A percentile compares a stretch with the other conserved stretches of the same genome.
Evolutionary conservation across 2,113 vertebrate species (phyloP).

Genomic region (Montifringilla adamsi): DNA sequence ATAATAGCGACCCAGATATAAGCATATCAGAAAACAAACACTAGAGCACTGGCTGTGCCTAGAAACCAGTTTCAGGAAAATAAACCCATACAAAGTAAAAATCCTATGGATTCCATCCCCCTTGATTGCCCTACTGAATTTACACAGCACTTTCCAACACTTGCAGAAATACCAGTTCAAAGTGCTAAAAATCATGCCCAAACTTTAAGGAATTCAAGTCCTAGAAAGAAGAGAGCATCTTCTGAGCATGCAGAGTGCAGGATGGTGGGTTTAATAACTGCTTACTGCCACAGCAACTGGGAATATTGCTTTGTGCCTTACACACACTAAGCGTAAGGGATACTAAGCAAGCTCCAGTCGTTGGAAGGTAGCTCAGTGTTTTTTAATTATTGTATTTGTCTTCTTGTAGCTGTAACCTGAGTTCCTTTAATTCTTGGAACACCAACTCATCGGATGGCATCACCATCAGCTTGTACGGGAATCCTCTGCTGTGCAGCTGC

Average conservation of each 20-base stretch:
- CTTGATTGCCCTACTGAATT: background rate
- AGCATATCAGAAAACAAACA: background rate
- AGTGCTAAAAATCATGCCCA: background rate
- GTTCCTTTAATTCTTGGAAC: constrained; percentile 69
- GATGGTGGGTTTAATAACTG: background rate
- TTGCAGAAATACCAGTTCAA: background rate
- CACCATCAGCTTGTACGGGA: constrained; percentile 63
- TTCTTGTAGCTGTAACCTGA: constrained; percentile 76
- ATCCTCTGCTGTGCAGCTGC: constrained; percentile 74
- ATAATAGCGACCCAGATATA: background rate
- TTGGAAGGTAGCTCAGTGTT: background rate
- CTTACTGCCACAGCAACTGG: background rate
- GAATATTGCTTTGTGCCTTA: background rate
- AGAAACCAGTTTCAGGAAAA: background rate
- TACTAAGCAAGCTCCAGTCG: background rate
- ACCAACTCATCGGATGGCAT: constrained; percentile 34
- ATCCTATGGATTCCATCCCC: background rate
- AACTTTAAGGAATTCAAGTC: background rate
- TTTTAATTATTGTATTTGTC: background rate
- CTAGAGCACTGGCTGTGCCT: background rate
- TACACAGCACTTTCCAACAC: background rate
- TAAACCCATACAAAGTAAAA: background rate
- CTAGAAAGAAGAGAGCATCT: background rate
- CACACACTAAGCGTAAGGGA: no score
- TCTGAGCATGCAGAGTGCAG: background rate